Evolutionary conservation across 2,888 invertebrate species (phyloP), one percentile per base, ranked within the genome.

Genomic region (Cyclophora punctaria): DNA sequence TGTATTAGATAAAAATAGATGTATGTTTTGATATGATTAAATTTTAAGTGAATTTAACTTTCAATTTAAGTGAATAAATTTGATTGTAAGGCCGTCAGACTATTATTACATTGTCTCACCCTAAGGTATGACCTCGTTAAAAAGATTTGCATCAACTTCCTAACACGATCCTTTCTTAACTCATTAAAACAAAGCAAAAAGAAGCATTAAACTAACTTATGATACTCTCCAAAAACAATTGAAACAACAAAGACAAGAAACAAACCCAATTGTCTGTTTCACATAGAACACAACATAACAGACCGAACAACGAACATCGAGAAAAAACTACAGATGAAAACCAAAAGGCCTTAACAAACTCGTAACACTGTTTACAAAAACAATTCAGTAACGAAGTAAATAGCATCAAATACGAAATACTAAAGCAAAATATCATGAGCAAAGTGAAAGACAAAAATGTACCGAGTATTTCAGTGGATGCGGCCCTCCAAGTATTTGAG

Each of bases 371-470:
- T 75, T 79, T 70, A 67, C 71, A 63, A 69, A 76, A 80, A 79
- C 73, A 78, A 76, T 78, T 69, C 62, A 51, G 71, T 70, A 72
- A 75, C 70, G 66, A 72, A 76, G 72, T 75, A 71, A 79, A 77
- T 75, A 79, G 76, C 74, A 78, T 75, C 62, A 64, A 66, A 74
- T 67, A 64, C 64, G 62, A 75, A 76, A 60, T 58, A 60, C 58
- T 71, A 70, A 69, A 69, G 72, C 63, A 61, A 75, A 81, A 79
- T 75, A 80, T 73, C 69, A 75, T 71, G 69, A 74, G 73, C 77
- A 79, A 76, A 75, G 70, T 66, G 67, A 72, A 74, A 53, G 67
- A 64, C 69, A 73, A 76, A 78, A 78, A 77, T 72, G 67, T 72
- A 58, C 59, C 57, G 64, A 73, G 71, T 68, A 73, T 71, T 54